Evolutionary conservation across 2,113 vertebrate species (phyloP), one percentile per base, ranked within the genome.

Genomic region (Lanius collurio): DNA sequence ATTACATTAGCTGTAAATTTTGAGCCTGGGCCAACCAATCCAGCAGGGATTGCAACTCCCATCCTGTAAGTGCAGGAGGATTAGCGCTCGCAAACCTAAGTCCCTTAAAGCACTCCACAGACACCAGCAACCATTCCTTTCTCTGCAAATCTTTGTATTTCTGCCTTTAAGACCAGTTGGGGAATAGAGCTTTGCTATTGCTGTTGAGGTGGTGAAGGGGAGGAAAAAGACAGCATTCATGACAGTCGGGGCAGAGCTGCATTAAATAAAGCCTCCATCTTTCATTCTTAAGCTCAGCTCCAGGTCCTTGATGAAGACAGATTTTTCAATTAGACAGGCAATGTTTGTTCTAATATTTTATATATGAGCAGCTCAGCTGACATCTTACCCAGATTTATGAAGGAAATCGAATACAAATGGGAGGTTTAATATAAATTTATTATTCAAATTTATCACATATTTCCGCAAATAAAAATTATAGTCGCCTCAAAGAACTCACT

Each of bases 281-380:
- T 97, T 96, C 95, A 93, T 94, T 82, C 89, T 95, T 94, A 93
- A 95, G 50, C 73, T 91, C 69, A 90, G 81, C 56, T 89, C 81
- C 37, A 33, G 93, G 49, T 94, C 84, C 92, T 89, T 97, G 93
- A 93, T 94, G 94, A 97, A 96, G 96, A 93, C 65, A 97, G 95
- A 97, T 95, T 94, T 97, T 97, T 97, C 96, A 98, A 97, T 97
- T 98, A 97, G 71, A 97, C 95, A 96, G 79, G 85, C 88, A 96
- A 76, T 97, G 96, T 98, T 97, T 97, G 91, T 96, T 97, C 96
- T 96, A 95, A 94, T 96, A 94, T 95, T 97, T 97, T 97, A 96
- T 93, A 94, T 90, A 82, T 65, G 96, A 97, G 94, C 91, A 57
- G 16, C 92, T 96, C 83, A 31, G 64, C 42, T 94, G 82, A 88